Conservation (phyloP, 2,888 invertebrate species). For the Pristionchus mayeri region DNA sequence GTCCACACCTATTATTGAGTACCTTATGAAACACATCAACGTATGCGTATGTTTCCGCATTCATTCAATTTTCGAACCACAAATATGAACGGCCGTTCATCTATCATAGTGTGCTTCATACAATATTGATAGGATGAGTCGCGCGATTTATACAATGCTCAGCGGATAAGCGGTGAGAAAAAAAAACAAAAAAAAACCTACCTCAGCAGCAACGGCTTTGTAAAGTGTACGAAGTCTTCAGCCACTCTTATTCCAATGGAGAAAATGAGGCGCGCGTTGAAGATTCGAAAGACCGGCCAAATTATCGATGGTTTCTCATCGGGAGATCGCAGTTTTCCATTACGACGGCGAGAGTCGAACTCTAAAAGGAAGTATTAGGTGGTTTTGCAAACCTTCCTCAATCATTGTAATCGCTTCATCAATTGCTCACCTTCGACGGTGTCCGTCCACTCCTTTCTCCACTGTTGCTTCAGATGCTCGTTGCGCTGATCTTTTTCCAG, state of each 20-base stretch:
- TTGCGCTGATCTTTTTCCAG: background rate
- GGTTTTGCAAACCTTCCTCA: too few relatives aligned
- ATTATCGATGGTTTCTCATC: constrained; percentile 31
- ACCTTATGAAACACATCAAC: too few relatives aligned
- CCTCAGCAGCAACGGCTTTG: constrained; percentile 68
- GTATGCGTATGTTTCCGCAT: too few relatives aligned
- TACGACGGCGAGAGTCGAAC: background rate
- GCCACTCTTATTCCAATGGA: constrained; percentile 53
- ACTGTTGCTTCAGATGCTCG: background rate
- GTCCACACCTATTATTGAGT: constrained; percentile 54
- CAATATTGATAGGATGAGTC: too few relatives aligned
- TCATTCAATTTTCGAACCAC: too few relatives aligned
- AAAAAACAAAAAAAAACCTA: constrained; percentile 30
- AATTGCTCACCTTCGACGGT: background rate
- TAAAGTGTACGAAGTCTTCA: constrained; percentile 68
- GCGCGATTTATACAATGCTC: too few relatives aligned
- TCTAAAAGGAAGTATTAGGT: background rate
- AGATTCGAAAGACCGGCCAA: background rate
- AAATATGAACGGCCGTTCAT: too few relatives aligned
- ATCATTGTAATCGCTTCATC: too few relatives aligned
- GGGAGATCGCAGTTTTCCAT: background rate
- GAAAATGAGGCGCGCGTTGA: background rate
- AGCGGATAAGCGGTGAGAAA: background rate
- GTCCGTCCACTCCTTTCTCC: constrained; percentile 25
- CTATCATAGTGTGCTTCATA: too few relatives aligned